Base-by-base conservation (phyloP, 2,113 vertebrate genomes). In the Probosciger aterrimus region DNA sequence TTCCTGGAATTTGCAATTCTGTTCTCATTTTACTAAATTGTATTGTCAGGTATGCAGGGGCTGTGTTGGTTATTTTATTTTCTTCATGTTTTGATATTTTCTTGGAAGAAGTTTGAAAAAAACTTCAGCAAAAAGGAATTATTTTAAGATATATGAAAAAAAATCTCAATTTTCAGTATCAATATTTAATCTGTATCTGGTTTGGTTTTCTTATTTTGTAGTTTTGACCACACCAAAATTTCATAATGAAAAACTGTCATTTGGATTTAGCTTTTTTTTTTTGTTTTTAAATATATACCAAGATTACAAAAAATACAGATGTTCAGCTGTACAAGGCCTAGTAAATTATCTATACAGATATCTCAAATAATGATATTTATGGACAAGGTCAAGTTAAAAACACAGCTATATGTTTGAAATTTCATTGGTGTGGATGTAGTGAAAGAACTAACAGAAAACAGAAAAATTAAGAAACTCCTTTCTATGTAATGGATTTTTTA, bases 11-110 rank as follows among this genome's bases (percentile, higher is more conserved):
- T 87, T 65, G 35, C 2, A 68, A 28, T 44, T 13, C 6, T 1
- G 19, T 62, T 88, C 28, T 83, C 10, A 76, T 76, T 82, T 60
- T 69, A 22, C 5, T 65, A 39, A 37, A 53, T 37, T 59, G 75
- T 79, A 37, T 55, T 71, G 4, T 28, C 10, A 49, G 3, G 1
- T 18, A 76, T 81, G 18, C 10, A 47, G 27, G 5, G 3, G 0
- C 7, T 69, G 4, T 7, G 7, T 4, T 47, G 4, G 11, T 33
- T 74, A 27, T 30, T 0, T 3, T 15, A 37, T 67, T 35, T 22
- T 75, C 78, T 73, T 37, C 3, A 46, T 41, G 4, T n/a, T 62
- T 70, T 70, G 24, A 27, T 37, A 62, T 37, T 62, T 62, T 59
- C 57, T 27, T 39, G 2, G 35, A 67, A 46, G 16, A 7, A 37